Evolutionary conservation across 2,888 invertebrate species (phyloP), one percentile per base, ranked within the genome.

Genomic region (Kryphioiulus occultus): DNA sequence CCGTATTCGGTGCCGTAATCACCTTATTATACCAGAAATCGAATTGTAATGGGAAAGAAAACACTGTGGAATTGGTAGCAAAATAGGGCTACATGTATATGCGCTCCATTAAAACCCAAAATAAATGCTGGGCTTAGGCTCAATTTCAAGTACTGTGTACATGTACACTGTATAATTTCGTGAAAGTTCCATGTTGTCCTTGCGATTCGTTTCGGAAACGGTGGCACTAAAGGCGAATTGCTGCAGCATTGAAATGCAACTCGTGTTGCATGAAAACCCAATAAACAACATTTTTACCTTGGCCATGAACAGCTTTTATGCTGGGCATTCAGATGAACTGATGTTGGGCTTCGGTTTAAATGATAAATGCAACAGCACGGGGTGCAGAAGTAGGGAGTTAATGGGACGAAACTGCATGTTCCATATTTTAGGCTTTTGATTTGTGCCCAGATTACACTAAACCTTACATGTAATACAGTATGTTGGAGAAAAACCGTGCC

Each of bases 21-120:
- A 78, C 78, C 78, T 78, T 78, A 78, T 78, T 78, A 78, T 78
- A 78, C 78, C 78, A 30, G 78, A 78, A 78, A 78, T 78, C 78
- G 78, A 78, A 78, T 78, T 26, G 78, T 78, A 78, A 78, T 78
- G 17, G 15, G 78, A 78, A 78, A 78, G 30, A 78, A 30, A 53
- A 78, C 12, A 4, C 30, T 15, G 15, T 78, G 30, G 30, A 17
- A 78, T 12, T 32, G 78, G 12, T 26, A 78, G 26, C 78, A 78
- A 78, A 78, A 78, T 78, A 30, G 30, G 15, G 78, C 78, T 78
- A 78, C 3, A 78, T n/a, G n/a, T n/a, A n/a, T n/a, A n/a, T n/a
- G 78, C 30, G 78, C 78, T 30, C 78, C 78, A 78, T 78, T 78
- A 78, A 78, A 78, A 78, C 30, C 78, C 78, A 32, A 30, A 78